These are phyloP conservation scores for Carlito syrichta DNA, from an alignment of 2,113 vertebrate genomes.

Conservation along the genomic window DNA sequence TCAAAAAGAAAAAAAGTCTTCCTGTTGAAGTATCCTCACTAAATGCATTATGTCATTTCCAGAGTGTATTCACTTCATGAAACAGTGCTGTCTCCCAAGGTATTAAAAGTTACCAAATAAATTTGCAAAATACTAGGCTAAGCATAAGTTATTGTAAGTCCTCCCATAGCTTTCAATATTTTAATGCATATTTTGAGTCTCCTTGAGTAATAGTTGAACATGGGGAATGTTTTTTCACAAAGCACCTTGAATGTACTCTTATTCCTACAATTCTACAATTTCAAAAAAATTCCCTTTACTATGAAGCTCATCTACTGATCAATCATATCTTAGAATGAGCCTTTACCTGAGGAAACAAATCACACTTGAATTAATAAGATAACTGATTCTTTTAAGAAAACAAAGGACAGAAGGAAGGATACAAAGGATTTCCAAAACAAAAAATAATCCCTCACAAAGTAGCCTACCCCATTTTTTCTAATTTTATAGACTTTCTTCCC, in stretches of 20 bases:
- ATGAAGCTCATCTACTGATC: not conserved
- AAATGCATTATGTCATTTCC: not conserved
- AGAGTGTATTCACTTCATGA: not conserved
- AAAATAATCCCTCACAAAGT: too few relatives aligned
- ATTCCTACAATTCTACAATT: not conserved
- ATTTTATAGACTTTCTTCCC: not conserved
- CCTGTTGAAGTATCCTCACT: not conserved
- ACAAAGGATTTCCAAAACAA: not conserved
- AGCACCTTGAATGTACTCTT: not conserved
- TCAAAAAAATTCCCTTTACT: not conserved
- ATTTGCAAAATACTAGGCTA: not conserved
- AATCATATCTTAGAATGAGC: not conserved
- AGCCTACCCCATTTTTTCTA: not conserved
- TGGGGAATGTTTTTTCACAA: not conserved
- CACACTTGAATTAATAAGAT: not conserved
- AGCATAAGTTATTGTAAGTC: not conserved
- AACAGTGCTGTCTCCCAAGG: not conserved
- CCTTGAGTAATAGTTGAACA: not conserved
- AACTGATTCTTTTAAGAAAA: too few relatives aligned
- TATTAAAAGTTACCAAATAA: not conserved
- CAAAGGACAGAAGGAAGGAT: too few relatives aligned
- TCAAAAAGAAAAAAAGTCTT: too few relatives aligned
- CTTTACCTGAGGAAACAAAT: not conserved
- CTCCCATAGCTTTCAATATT: not conserved
- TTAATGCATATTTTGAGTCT: not conserved